phyloP scores from a whole-genome alignment of 2,797 vertebrate species.

The Enteromius thamalakanensis region DNA sequence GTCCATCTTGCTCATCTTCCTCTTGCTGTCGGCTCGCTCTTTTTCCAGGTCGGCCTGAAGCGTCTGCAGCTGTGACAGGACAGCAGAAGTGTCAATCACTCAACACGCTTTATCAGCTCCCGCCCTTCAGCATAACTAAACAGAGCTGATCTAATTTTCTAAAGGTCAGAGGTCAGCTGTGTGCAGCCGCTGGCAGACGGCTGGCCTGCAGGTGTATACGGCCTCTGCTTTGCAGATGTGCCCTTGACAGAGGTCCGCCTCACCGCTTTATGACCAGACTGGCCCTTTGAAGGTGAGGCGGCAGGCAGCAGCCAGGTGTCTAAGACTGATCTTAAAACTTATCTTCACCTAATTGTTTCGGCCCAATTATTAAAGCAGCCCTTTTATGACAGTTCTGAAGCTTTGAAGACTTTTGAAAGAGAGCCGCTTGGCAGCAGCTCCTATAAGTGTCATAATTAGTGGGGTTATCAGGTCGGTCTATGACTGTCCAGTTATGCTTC shows the following conservation, averaged over 20 bases:
- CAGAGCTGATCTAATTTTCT: slow-evolving; percentile 26
- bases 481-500: slow-evolving; percentile 11
- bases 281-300: slow-evolving; percentile 53
- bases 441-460: slow-evolving; percentile 49
- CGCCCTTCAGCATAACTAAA: slow-evolving; percentile 8
- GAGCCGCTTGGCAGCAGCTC: slow-evolving; percentile 40
- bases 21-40: slow-evolving; percentile 79
- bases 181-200: slow-evolving; percentile 34
- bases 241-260: slow-evolving; percentile 42
- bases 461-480: neutral
- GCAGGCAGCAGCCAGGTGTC: slow-evolving; percentile 68
- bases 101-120: slow-evolving; percentile 5
- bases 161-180: slow-evolving; percentile 42
- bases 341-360: slow-evolving; percentile 77
- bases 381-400: slow-evolving; percentile 67
- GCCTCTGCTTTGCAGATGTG: slow-evolving; percentile 52
- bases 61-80: slow-evolving; percentile 76
- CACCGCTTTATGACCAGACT: slow-evolving; percentile 57
- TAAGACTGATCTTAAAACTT: slow-evolving; percentile 74
- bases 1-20: slow-evolving; percentile 81
- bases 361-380: slow-evolving; percentile 80
- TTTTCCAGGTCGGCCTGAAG: slow-evolving; percentile 82
- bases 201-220: slow-evolving; percentile 49
- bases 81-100: slow-evolving; percentile 41
- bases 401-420: slow-evolving; percentile 71